A percentile compares a stretch with the other conserved stretches of the same genome.
These are phyloP conservation scores for Sterrhoptilus dennistouni DNA, from an alignment of 2,113 vertebrate species.

Conservation along the genomic window DNA sequence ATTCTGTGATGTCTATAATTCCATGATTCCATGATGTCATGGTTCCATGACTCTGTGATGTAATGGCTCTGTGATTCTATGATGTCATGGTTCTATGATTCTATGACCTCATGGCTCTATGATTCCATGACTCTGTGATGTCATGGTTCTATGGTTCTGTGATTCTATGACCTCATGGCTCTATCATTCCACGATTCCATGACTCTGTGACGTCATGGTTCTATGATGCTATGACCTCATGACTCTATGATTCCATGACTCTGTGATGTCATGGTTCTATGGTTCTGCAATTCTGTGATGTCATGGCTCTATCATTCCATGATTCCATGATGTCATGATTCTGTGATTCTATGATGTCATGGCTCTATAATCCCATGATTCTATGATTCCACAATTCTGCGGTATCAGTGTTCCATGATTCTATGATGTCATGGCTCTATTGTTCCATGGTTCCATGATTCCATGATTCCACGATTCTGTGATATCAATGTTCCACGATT, in stretches of 20 bases:
- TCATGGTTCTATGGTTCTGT: rapidly evolving
- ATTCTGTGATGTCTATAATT: rapidly evolving
- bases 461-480: too few relatives aligned
- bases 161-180: too few relatives aligned
- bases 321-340: rapidly evolving
- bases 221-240: too few relatives aligned
- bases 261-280: rapidly evolving
- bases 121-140: not conserved
- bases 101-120: too few relatives aligned
- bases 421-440: rapidly evolving
- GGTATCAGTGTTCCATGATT: rapidly evolving
- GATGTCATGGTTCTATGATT: too few relatives aligned
- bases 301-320: not conserved
- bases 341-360: rapidly evolving
- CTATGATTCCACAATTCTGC: too few relatives aligned
- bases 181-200: too few relatives aligned
- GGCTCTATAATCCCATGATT: rapidly evolving
- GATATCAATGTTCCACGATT: too few relatives aligned
- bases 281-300: rapidly evolving
- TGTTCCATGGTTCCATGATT: too few relatives aligned
- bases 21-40: rapidly evolving
- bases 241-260: not conserved
- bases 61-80: too few relatives aligned
- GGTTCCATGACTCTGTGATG: too few relatives aligned
- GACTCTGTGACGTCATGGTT: too few relatives aligned